phyloP scores from a whole-genome alignment of 2,113 vertebrate species.

The Agelaius tricolor region DNA sequence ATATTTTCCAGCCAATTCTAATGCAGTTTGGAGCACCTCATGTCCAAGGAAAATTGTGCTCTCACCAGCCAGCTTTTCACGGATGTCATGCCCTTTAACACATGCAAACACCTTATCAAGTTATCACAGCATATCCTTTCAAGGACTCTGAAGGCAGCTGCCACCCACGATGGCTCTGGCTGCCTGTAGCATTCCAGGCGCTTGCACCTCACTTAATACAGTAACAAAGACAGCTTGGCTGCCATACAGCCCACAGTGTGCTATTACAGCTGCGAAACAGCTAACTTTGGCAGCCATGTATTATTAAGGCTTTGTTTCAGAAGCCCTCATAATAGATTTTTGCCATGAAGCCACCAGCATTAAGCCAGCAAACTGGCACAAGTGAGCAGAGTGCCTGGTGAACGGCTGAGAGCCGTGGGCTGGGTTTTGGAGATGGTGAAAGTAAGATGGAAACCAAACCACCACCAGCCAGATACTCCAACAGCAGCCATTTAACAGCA shows the following conservation, averaged over 20 bases:
- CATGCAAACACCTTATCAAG: conserved; percentile 54
- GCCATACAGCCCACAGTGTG: conserved; percentile 19
- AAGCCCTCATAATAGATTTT: conserved; percentile 66
- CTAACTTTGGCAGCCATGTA: conserved; percentile 75
- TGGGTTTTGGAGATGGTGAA: background rate
- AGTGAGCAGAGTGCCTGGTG: background rate
- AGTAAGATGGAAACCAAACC: background rate
- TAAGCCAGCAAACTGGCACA: background rate
- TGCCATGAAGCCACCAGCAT: background rate
- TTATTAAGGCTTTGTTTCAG: conserved; percentile 65
- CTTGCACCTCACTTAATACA: conserved; percentile 66
- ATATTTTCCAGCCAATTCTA: background rate
- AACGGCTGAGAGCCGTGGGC: background rate
- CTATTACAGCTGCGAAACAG: conserved; percentile 77
- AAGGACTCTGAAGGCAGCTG: conserved; percentile 68
- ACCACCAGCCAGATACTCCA: rapidly evolving
- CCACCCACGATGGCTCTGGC: conserved; percentile 49
- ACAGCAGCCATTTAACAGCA: background rate
- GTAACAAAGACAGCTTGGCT: conserved; percentile 65
- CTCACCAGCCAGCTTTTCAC: background rate
- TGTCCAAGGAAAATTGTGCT: background rate
- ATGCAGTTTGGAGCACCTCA: background rate
- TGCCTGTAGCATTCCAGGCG: conserved; percentile 50
- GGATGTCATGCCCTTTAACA: conserved; percentile 35
- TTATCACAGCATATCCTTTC: conserved; percentile 58